phyloP scores from a whole-genome alignment of 2,888 invertebrate genomes.

The Miltochrista miniata region DNA sequence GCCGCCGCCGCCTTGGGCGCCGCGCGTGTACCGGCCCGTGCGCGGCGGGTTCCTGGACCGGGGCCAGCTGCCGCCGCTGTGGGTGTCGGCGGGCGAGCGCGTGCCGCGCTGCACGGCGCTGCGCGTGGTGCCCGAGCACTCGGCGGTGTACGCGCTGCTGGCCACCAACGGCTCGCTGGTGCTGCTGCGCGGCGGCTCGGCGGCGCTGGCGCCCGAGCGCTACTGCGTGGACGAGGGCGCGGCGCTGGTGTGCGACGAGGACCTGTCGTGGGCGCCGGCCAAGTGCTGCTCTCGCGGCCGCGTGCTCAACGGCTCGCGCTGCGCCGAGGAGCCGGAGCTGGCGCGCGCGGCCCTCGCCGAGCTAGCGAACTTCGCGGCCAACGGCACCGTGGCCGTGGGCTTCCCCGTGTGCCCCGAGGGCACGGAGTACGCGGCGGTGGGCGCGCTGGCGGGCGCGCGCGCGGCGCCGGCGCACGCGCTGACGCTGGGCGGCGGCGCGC shows the following conservation, averaged over 20 bases:
- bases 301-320: slow-evolving; percentile 82
- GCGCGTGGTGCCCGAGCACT: slow-evolving; percentile 64
- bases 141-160: slow-evolving; percentile 79
- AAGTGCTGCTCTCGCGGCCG: slow-evolving; percentile 89
- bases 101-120: slow-evolving; percentile 60
- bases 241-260: slow-evolving; percentile 85
- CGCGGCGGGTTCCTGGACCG: slow-evolving; percentile 62
- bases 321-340: slow-evolving; percentile 63
- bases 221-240: slow-evolving; percentile 88
- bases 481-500: slow-evolving; percentile 62
- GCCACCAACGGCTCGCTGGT: slow-evolving; percentile 86
- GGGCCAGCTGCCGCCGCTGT: slow-evolving; percentile 73
- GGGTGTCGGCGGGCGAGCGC: slow-evolving; percentile 67
- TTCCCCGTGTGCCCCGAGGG: slow-evolving; percentile 81
- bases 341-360: slow-evolving; percentile 60
- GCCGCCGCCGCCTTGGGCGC: slow-evolving; percentile 75
- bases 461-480: slow-evolving; percentile 82
- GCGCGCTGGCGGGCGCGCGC: slow-evolving; percentile 78
- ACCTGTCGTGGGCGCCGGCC: slow-evolving; percentile 64
- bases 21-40: slow-evolving; percentile 83
- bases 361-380: slow-evolving; percentile 54
- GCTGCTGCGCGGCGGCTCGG: slow-evolving; percentile 72
- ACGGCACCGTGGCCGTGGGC: slow-evolving; percentile 70
- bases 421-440: slow-evolving; percentile 83
- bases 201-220: slow-evolving; percentile 76